These are phyloP conservation scores for Pyrgus malvae DNA, from an alignment of 2,888 invertebrate species.

Conservation along the genomic window DNA sequence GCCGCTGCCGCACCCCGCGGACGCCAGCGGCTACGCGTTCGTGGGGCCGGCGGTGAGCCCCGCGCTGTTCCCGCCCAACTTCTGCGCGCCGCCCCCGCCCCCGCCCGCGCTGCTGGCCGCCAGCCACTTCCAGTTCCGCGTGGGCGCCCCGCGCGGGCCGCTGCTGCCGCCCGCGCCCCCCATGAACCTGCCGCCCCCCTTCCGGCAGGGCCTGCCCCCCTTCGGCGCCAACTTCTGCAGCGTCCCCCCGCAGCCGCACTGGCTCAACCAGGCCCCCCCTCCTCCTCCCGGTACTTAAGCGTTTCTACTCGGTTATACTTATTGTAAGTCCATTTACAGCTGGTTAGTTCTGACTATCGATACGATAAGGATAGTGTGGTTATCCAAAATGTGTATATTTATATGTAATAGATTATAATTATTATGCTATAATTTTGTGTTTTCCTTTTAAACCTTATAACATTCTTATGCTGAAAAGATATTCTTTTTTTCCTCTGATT, in stretches of 20 bases:
- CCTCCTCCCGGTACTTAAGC: conserved; percentile 70
- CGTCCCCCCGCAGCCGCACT: conserved; percentile 48
- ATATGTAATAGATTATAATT: conserved; percentile 64
- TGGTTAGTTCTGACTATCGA: conserved; percentile 53
- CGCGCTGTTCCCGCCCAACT: conserved; percentile 49
- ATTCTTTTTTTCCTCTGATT: too few relatives aligned
- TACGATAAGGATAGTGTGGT: conserved; percentile 73
- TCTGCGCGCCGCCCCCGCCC: conserved; percentile 41
- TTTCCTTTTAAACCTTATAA: conserved; percentile 18
- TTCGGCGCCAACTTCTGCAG: conserved; percentile 54
- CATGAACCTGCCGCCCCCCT: conserved; percentile 43
- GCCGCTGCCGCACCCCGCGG: conserved; percentile 45
- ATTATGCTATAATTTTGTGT: conserved; percentile 37
- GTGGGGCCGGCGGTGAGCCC: conserved; percentile 47
- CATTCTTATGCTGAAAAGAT: neutral
- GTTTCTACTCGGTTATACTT: conserved; percentile 26
- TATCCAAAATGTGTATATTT: conserved; percentile 79
- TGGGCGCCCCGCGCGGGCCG: conserved; percentile 44
- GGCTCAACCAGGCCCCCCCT: conserved; percentile 56
- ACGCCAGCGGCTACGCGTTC: conserved; percentile 38
- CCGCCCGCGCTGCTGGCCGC: conserved; percentile 26
- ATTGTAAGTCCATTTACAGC: conserved; percentile 12
- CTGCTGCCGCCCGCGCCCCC: conserved; percentile 41
- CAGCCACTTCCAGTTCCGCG: conserved; percentile 55
- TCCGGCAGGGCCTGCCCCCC: conserved; percentile 48